Evolutionary conservation across 2,888 invertebrate species (phyloP), one percentile per base, ranked within the genome.

Genomic region (Scaptodrosophila latifasciaeformis): DNA sequence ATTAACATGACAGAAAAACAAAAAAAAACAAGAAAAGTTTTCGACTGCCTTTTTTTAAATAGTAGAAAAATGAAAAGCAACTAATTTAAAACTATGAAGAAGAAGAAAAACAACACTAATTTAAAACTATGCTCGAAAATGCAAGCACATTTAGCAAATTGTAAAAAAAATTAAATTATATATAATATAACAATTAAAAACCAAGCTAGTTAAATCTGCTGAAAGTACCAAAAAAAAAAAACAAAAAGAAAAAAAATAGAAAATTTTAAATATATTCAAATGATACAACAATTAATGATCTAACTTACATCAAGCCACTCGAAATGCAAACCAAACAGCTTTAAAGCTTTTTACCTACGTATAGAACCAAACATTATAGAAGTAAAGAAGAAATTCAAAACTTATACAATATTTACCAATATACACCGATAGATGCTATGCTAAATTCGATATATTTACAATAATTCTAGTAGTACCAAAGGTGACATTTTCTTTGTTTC

Each of bases 11-110:
- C n/a, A 52, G 39, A 24, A 55, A 50, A 44, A 54, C 30, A 48
- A 51, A 61, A 50, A 54, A 44, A 51, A 55, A 59, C 45, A 63
- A 15, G 49, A 59, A 66, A 54, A 31, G 65, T 60, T 65, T 78
- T 81, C 69, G 75, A 83, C 77, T 81, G 78, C 78, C 83, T 82
- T 77, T 81, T 70, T 81, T 77, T 57, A 62, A 65, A 62, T 52
- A 61, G 51, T 63, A 61, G 40, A 62, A 68, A 62, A 68, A 43
- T 62, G 56, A 53, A 68, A 52, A 42, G 48, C 52, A 54, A 18
- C 34, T 44, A 46, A n/a, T n/a, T n/a, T n/a, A n/a, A n/a, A n/a
- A n/a, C n/a, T n/a, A n/a, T n/a, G n/a, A n/a, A n/a, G n/a, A n/a
- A n/a, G n/a, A n/a, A n/a, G n/a, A 56, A 54, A 60, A 43, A 49